Percentiles rank a stretch among this genome's conserved stretches.
phyloP scores from a whole-genome alignment of 2,888 invertebrate species.

The Limnephilus auricula region DNA sequence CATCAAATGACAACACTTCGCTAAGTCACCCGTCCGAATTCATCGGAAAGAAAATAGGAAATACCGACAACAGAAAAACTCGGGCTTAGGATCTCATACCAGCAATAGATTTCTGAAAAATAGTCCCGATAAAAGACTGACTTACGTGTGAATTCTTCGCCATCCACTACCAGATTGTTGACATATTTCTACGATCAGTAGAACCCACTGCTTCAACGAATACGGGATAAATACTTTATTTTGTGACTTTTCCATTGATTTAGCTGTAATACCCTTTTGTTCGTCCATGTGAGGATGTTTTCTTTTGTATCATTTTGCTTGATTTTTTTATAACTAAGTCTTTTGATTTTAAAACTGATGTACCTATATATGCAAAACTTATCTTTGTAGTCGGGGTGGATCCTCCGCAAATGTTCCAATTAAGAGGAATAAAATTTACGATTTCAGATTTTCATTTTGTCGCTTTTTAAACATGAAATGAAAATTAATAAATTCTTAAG shows the following conservation, averaged over 20 bases:
- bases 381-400: not conserved
- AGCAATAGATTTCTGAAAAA: slow-evolving; percentile 36
- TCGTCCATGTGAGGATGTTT: not conserved
- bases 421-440: too few relatives aligned
- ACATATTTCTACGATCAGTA: too few relatives aligned
- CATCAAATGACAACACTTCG: slow-evolving; percentile 37
- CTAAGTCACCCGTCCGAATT: not conserved
- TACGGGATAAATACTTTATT: not conserved
- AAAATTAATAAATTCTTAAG: too few relatives aligned
- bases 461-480: too few relatives aligned
- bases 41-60: slow-evolving; percentile 29
- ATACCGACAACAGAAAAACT: not conserved
- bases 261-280: not conserved
- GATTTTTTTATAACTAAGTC: not conserved
- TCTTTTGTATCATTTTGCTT: not conserved
- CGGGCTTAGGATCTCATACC: slow-evolving; percentile 12
- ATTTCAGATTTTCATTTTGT: too few relatives aligned
- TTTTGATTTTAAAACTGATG: not conserved
- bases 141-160: not conserved
- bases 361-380: not conserved
- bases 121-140: not conserved
- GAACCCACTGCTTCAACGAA: too few relatives aligned
- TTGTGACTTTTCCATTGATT: not conserved
- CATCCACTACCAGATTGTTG: not conserved
- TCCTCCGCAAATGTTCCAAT: not conserved